Evolutionary conservation across 2,888 invertebrate genomes (phyloP).

Genomic region (Leucania comma): DNA sequence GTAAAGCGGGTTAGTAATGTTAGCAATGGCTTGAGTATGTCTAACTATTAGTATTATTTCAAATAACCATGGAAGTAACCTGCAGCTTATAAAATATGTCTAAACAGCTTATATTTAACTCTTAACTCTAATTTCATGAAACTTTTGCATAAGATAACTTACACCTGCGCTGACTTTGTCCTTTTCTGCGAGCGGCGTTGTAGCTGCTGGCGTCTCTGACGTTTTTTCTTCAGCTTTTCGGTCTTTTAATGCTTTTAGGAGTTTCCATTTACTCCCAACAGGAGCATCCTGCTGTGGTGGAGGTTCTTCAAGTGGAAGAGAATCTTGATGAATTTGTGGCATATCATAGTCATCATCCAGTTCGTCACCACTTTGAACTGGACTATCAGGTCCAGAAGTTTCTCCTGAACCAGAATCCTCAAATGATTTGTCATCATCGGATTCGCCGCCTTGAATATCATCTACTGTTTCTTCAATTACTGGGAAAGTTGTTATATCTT

Average conservation of each 20-base stretch:
- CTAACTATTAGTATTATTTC: slow-evolving; percentile 75
- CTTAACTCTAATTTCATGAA: slow-evolving; percentile 92
- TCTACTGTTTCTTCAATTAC: slow-evolving; percentile 86
- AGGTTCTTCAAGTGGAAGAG: slow-evolving; percentile 73
- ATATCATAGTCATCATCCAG: slow-evolving; percentile 92
- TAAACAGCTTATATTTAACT: slow-evolving; percentile 80
- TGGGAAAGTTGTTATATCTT: slow-evolving; percentile 87
- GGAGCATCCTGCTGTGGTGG: slow-evolving; percentile 89
- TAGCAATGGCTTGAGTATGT: slow-evolving; percentile 76
- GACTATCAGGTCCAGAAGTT: slow-evolving; percentile 97
- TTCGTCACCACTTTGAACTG: slow-evolving; percentile 94
- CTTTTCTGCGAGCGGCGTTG: slow-evolving; percentile 91
- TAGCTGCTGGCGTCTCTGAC: slow-evolving; percentile 92
- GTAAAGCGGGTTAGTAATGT: slow-evolving; percentile 77
- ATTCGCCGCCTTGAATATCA: slow-evolving; percentile 72
- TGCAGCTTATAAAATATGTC: slow-evolving; percentile 55
- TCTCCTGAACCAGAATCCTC: slow-evolving; percentile 94
- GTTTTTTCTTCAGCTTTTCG: slow-evolving; percentile 97
- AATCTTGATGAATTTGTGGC: slow-evolving; percentile 80
- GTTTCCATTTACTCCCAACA: slow-evolving; percentile 97
- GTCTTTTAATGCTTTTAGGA: slow-evolving; percentile 96
- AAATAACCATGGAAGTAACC: slow-evolving; percentile 62
- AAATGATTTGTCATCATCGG: slow-evolving; percentile 84
- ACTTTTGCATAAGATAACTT: slow-evolving; percentile 92
- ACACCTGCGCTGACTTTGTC: slow-evolving; percentile 94